phyloP scores from a whole-genome alignment of 1,140 invertebrate species.

The Leptinotarsa texana region DNA sequence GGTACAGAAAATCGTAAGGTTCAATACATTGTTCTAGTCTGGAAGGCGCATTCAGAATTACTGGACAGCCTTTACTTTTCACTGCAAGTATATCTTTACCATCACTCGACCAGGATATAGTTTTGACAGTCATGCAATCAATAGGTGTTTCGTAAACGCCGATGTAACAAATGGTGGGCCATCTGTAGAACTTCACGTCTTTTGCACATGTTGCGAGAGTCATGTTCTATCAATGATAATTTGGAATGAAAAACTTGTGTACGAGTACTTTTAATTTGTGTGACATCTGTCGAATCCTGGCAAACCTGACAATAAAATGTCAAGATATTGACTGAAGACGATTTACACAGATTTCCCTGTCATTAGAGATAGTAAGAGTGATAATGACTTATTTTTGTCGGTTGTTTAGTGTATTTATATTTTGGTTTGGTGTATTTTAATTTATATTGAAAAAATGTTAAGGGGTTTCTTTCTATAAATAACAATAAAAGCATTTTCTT shows the following conservation, averaged over 20 bases:
- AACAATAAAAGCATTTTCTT: too few relatives aligned
- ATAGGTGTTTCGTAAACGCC: slow-evolving; percentile 36
- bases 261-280: slow-evolving; percentile 6
- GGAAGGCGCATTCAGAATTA: slow-evolving; percentile 29
- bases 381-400: too few relatives aligned
- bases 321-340: too few relatives aligned
- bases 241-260: not conserved
- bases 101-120: slow-evolving; percentile 43
- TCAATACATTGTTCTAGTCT: slow-evolving; percentile 21
- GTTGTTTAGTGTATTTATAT: too few relatives aligned
- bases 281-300: not conserved
- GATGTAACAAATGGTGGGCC: slow-evolving; percentile 35
- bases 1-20: slow-evolving; percentile 10
- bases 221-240: slow-evolving; percentile 23
- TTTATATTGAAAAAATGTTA: too few relatives aligned
- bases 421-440: too few relatives aligned
- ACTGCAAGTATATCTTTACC: slow-evolving; percentile 39
- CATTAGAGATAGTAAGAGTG: too few relatives aligned
- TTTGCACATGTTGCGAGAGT: slow-evolving; percentile 43
- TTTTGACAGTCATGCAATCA: slow-evolving; percentile 31
- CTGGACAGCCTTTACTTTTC: slow-evolving; percentile 33
- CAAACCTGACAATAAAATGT: too few relatives aligned
- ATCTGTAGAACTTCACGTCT: slow-evolving; percentile 47
- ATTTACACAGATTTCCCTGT: too few relatives aligned
- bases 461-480: too few relatives aligned